Evolutionary conservation across 2,888 invertebrate species (phyloP), one percentile per base, ranked within the genome.

Genomic region (Volucella bombylans): DNA sequence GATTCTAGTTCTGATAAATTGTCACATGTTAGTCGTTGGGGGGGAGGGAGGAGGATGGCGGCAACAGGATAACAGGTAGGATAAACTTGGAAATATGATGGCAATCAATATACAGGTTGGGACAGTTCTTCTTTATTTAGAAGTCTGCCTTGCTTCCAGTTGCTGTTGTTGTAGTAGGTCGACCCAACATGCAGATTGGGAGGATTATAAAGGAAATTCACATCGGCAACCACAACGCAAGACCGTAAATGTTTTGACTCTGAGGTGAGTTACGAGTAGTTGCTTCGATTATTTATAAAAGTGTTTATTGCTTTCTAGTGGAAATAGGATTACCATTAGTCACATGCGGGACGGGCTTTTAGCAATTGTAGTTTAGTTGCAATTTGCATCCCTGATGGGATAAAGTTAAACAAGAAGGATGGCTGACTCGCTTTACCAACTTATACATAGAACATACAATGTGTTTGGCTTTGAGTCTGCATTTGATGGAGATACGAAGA

Each of bases 1-100:
- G 76, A 85, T 85, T 85, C 85, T 85, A 80, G 80, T 52, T 77
- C 67, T 77, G 85, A 85, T 85, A 85, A 85, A 85, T 85, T 57
- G 85, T 72, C 80, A 57, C 72, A 72, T 41, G 72, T 18, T 68
- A 59, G 41, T 41, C 14, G 55, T 18, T 41, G 23, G 6, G 18
- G 8, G 41, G 12, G n/a, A 31, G 15, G 8, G 3, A 2, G 3
- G 3, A 1, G 3, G 41, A 50, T 18, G 38, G 49, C 49, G 59
- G 47, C 68, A 68, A 74, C 76, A 61, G 39, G 41, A 49, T 73
- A 52, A 43, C 69, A 65, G 65, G 67, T 62, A 80, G 80, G 80
- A 85, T 85, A 71, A 85, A 72, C 76, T 62, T 77, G 76, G 72
- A 85, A 80, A 85, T 85, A 85, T 85, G 85, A 77, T 77, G 85